Evolutionary conservation across 2,113 vertebrate species (phyloP).

Genomic region (Microtus oregoni): DNA sequence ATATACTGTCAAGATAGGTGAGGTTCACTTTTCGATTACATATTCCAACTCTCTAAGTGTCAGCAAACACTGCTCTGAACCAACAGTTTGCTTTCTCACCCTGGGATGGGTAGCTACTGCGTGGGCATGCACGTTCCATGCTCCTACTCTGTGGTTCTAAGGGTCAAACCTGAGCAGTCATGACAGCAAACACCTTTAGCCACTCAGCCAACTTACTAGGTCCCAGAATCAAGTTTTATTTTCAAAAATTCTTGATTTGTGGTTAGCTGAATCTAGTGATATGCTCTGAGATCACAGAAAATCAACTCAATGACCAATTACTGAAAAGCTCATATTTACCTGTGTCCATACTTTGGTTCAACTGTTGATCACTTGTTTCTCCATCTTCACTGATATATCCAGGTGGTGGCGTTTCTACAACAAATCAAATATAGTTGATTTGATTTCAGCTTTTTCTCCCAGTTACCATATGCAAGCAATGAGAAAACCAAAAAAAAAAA

Average conservation of each 20-base stretch:
- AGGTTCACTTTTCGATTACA: neutral
- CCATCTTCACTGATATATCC: constrained; percentile 99
- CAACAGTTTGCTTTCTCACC: neutral
- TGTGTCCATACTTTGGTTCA: constrained; percentile 99
- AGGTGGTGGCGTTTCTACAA: constrained; percentile 96
- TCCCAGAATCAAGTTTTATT: neutral
- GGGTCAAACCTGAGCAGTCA: neutral
- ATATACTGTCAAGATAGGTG: neutral
- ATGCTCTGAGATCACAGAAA: neutral
- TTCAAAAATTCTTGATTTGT: neutral
- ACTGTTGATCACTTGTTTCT: constrained; percentile 97
- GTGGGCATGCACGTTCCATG: neutral
- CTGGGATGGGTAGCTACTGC: neutral
- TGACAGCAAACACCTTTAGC: neutral
- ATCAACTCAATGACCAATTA: neutral
- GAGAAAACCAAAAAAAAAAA: constrained; percentile 43
- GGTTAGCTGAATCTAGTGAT: neutral
- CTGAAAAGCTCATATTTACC: constrained; percentile 83
- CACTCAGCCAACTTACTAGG: neutral
- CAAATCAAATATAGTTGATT: constrained; percentile 20
- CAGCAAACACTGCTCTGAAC: neutral
- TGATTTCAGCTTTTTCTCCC: constrained; percentile 21
- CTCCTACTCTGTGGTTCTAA: neutral
- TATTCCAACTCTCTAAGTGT: constrained; percentile 16
- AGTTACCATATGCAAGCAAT: constrained; percentile 52